Percentiles rank a stretch among this genome's conserved stretches.
Conservation (phyloP, 2,797 vertebrate species). For the Nasua narica region DNA sequence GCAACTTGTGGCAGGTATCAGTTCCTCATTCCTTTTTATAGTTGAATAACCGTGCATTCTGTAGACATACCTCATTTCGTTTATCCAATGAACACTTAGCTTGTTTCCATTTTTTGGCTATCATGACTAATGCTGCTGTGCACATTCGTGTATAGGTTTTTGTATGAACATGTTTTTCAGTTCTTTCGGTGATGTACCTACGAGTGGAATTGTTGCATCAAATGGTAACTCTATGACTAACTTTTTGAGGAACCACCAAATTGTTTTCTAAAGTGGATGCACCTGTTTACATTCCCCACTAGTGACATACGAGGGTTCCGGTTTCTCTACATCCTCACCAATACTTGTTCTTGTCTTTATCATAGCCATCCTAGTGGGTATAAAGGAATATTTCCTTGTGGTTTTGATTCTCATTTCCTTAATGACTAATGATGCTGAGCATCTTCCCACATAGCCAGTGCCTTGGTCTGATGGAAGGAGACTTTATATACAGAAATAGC, state of each 20-base stretch:
- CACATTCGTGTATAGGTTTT: not conserved
- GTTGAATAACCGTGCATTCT: not conserved
- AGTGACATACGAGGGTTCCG: not conserved
- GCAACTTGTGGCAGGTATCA: not conserved
- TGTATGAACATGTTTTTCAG: not conserved
- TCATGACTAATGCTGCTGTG: not conserved
- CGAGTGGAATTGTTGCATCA: not conserved
- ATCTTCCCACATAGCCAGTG: not conserved
- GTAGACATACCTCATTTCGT: not conserved
- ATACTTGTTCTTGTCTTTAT: not conserved
- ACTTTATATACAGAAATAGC: not conserved
- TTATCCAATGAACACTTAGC: not conserved
- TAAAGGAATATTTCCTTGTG: not conserved
- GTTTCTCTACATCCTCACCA: not conserved
- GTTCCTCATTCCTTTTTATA: not conserved
- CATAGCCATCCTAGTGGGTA: not conserved
- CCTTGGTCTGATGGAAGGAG: not conserved
- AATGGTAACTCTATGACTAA: not conserved
- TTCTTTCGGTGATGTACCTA: not conserved
- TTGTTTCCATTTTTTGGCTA: not conserved
- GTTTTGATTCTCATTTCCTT: not conserved
- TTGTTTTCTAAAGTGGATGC: not conserved
- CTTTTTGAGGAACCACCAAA: not conserved
- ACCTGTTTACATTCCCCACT: not conserved
- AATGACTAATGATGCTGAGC: not conserved